Evolutionary conservation across 1,140 invertebrate genomes (phyloP).

Genomic region (Trachelipus rathkii): DNA sequence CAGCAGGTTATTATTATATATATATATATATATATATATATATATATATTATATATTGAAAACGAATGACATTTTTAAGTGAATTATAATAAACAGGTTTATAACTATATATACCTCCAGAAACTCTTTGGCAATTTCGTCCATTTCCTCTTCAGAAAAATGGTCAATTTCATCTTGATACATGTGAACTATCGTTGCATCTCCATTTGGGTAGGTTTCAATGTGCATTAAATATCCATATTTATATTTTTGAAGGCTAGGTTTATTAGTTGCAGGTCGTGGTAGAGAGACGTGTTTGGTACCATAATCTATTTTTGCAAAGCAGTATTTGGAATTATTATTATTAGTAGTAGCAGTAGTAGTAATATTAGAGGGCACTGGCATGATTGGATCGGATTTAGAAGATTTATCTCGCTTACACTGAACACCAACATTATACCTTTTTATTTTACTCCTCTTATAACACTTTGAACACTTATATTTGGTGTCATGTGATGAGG

Average conservation of each 20-base stretch:
- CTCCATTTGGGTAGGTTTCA: conserved; percentile 93
- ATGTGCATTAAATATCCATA: conserved; percentile 74
- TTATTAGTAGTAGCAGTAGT: conserved; percentile 45
- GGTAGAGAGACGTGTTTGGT: conserved; percentile 52
- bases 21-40: too few relatives aligned
- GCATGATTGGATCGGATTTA: conserved; percentile 2
- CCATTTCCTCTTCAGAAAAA: conserved; percentile 67
- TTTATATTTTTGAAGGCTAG: conserved; percentile 55
- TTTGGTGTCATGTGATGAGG: conserved; percentile 30
- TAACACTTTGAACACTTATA: conserved; percentile 47
- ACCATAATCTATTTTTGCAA: conserved; percentile 51
- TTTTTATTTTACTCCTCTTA: conserved; percentile 52
- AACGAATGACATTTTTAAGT: too few relatives aligned
- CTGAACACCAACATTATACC: conserved; percentile 61
- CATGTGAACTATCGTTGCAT: conserved; percentile 82
- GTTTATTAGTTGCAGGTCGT: conserved; percentile 49
- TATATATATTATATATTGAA: too few relatives aligned
- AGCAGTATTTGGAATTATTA: conserved; percentile 16
- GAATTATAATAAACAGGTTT: not conserved
- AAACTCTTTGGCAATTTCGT: conserved; percentile 82
- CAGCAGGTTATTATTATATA: too few relatives aligned
- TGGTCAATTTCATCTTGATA: conserved; percentile 86
- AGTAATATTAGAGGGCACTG: conserved; percentile 48
- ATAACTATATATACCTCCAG: conserved; percentile 56
- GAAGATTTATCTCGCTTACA: conserved; percentile 55